Conservation (phyloP, 2,888 invertebrate species). For the Cantharis flavilabris region DNA sequence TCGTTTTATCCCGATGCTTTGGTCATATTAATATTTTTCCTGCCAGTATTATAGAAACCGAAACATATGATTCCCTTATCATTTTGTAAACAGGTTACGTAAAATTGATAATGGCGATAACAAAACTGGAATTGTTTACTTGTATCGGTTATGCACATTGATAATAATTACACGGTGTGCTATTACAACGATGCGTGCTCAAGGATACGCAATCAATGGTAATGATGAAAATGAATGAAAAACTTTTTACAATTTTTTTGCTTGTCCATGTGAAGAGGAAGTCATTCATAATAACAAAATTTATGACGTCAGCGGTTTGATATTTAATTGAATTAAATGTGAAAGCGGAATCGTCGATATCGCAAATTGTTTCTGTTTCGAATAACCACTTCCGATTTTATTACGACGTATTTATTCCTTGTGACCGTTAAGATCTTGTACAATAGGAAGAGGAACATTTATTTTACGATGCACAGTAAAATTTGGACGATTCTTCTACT, state of each 20-base stretch:
- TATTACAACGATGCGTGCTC: constrained; percentile 8
- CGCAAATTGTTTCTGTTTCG: constrained; percentile 12
- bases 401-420: constrained; percentile 1
- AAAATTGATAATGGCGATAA: constrained; percentile 4
- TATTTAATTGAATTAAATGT: neutral
- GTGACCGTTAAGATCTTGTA: constrained; percentile 6
- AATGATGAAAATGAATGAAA: constrained; percentile 23
- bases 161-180: constrained; percentile 9
- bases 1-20: neutral
- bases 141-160: neutral
- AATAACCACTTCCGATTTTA: constrained; percentile 16
- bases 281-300: constrained; percentile 31
- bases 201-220: constrained; percentile 16
- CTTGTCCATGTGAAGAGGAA: constrained; percentile 19
- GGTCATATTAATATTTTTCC: neutral
- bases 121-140: neutral
- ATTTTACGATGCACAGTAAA: constrained; percentile 13
- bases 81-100: neutral
- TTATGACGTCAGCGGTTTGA: constrained; percentile 26
- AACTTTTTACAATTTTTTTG: constrained; percentile 23
- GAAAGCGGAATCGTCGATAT: neutral
- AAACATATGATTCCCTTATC: neutral
- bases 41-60: neutral
- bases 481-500: neutral
- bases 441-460: constrained; percentile 3